Percentiles rank a stretch among this genome's conserved stretches.
Evolutionary conservation across 2,797 vertebrate genomes (phyloP).

Genomic region (Antennarius maculatus): DNA sequence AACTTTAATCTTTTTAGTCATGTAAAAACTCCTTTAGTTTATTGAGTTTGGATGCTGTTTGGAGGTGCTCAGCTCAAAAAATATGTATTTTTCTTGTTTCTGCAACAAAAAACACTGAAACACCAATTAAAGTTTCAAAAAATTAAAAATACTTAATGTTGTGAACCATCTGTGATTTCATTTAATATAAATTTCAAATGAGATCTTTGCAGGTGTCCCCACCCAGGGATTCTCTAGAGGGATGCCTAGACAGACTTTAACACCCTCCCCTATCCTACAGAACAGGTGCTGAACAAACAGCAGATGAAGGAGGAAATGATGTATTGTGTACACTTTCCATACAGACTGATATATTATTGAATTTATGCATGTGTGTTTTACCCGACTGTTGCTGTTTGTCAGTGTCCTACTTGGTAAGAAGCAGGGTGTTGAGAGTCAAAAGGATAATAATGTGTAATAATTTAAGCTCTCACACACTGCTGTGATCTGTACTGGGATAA

Average conservation of each 20-base stretch:
- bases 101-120: background rate
- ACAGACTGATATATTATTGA: background rate
- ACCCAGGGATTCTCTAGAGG: background rate
- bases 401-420: constrained; percentile 72
- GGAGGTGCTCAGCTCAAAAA: background rate
- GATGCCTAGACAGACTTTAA: constrained; percentile 1
- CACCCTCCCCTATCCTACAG: background rate
- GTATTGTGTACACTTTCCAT: background rate
- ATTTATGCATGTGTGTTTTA: constrained; percentile 12
- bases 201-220: constrained; percentile 23
- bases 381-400: constrained; percentile 26
- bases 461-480: constrained; percentile 46
- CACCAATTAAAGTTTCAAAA: background rate
- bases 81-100: background rate
- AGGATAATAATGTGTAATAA: constrained; percentile 72
- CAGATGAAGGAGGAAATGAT: background rate
- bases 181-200: background rate
- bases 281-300: constrained; percentile 10
- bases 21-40: no score
- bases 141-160: background rate
- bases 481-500: constrained; percentile 44
- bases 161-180: constrained; percentile 3
- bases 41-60: no score
- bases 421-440: constrained; percentile 57
- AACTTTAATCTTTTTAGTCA: background rate